Evolutionary conservation across 2,888 invertebrate species (phyloP).

Genomic region (Piscicola geometra): DNA sequence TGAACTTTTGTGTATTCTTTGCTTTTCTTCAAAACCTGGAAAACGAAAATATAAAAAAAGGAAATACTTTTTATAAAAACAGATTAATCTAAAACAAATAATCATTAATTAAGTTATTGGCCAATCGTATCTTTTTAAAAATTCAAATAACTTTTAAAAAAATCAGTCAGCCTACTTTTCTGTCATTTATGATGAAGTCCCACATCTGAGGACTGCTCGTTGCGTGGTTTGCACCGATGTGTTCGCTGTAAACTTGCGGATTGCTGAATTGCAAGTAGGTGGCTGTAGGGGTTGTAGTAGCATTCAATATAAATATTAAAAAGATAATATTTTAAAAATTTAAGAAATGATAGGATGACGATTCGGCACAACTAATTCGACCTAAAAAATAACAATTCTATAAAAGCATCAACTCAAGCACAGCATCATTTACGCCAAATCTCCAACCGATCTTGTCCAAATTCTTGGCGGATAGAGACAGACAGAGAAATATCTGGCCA

Average conservation of each 20-base stretch:
- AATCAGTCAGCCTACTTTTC: not conserved
- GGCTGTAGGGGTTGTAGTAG: constrained; percentile 7
- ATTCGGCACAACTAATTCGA: too few relatives aligned
- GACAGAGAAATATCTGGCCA: constrained; percentile 25
- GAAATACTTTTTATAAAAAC: not conserved
- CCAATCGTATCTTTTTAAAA: too few relatives aligned
- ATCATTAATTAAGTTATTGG: too few relatives aligned
- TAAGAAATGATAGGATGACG: too few relatives aligned
- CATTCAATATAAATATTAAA: too few relatives aligned
- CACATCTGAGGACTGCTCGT: not conserved
- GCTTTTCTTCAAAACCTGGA: too few relatives aligned
- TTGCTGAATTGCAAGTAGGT: constrained; percentile 18
- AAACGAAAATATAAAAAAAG: too few relatives aligned
- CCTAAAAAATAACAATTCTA: not conserved
- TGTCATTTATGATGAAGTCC: constrained; percentile 7
- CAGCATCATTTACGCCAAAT: too few relatives aligned
- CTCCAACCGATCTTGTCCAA: constrained; percentile 9
- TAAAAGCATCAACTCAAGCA: not conserved
- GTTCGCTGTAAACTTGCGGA: constrained; percentile 13
- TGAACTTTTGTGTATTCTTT: not conserved
- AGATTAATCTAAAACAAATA: not conserved
- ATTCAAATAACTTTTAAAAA: not conserved
- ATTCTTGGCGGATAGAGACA: not conserved
- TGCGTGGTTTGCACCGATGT: not conserved
- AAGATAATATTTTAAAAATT: too few relatives aligned